Evolutionary conservation across 1,140 invertebrate species (phyloP).

Genomic region (Battus philenor): DNA sequence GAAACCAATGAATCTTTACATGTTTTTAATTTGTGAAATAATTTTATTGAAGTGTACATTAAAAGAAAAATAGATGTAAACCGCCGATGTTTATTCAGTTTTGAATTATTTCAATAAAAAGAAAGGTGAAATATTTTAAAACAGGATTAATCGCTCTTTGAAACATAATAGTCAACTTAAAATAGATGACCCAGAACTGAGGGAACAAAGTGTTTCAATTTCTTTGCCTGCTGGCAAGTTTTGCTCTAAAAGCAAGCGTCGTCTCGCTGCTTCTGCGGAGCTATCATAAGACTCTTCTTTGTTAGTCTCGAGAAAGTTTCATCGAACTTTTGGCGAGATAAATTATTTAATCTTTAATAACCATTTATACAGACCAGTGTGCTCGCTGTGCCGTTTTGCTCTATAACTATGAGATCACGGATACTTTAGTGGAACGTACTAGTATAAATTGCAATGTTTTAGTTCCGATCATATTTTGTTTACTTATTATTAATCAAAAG

Average conservation of each 20-base stretch:
- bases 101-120: conserved; percentile 28
- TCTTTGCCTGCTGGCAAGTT: conserved; percentile 37
- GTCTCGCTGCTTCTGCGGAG: conserved; percentile 16
- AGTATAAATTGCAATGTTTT: too few species aligned
- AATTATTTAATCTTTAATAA: conserved; percentile 65
- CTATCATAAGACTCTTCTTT: conserved; percentile 34
- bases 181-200: conserved; percentile 34
- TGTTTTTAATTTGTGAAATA: too few species aligned
- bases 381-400: conserved; percentile 37
- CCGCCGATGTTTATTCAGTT: too few species aligned
- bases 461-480: too few species aligned
- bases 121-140: conserved; percentile 27
- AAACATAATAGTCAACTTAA: conserved; percentile 34
- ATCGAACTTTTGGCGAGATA: conserved; percentile 51
- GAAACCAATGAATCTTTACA: too few species aligned
- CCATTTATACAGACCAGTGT: conserved; percentile 49
- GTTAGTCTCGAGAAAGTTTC: conserved; percentile 41
- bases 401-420: conserved; percentile 21
- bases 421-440: too few species aligned
- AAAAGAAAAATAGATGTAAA: too few species aligned
- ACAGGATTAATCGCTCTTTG: conserved; percentile 31
- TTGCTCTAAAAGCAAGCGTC: conserved; percentile 30
- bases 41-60: too few species aligned
- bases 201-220: conserved; percentile 36
- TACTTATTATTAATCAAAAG: too few species aligned